Conservation (phyloP, 1,140 invertebrate genomes). For the Globodera ellingtonae region DNA sequence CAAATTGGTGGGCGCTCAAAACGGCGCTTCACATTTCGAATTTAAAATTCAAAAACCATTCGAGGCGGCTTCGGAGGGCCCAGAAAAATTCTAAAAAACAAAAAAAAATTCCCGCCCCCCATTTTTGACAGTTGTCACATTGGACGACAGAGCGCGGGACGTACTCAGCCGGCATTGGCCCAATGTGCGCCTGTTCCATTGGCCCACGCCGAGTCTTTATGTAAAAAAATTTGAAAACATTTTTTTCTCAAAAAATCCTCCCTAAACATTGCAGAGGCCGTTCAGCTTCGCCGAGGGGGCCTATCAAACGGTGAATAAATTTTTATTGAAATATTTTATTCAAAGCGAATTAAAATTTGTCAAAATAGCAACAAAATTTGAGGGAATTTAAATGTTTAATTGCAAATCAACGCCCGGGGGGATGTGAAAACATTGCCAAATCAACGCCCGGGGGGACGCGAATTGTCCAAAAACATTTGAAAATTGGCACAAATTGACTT, state of each 20-base stretch:
- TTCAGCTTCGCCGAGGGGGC: conserved; percentile 64
- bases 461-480: not conserved
- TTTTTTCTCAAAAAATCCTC: not conserved
- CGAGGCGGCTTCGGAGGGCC: too few species aligned
- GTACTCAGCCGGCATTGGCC: conserved; percentile 55
- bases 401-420: too few species aligned
- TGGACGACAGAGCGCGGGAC: conserved; percentile 58
- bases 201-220: conserved; percentile 63
- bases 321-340: not conserved
- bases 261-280: conserved; percentile 55
- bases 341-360: not conserved
- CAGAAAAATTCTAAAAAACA: too few species aligned
- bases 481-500: conserved; percentile 4
- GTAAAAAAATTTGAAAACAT: conserved; percentile 36
- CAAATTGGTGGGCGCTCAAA: too few species aligned
- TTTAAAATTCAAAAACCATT: too few species aligned
- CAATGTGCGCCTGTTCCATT: conserved; percentile 58
- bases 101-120: too few species aligned
- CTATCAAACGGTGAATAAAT: conserved; percentile 49
- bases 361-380: not conserved
- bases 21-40: too few species aligned
- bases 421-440: too few species aligned
- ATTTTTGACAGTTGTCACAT: conserved; percentile 46
- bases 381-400: too few species aligned
- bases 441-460: not conserved